phyloP scores from a whole-genome alignment of 1,140 invertebrate genomes.

The Kradibia gibbosae region DNA sequence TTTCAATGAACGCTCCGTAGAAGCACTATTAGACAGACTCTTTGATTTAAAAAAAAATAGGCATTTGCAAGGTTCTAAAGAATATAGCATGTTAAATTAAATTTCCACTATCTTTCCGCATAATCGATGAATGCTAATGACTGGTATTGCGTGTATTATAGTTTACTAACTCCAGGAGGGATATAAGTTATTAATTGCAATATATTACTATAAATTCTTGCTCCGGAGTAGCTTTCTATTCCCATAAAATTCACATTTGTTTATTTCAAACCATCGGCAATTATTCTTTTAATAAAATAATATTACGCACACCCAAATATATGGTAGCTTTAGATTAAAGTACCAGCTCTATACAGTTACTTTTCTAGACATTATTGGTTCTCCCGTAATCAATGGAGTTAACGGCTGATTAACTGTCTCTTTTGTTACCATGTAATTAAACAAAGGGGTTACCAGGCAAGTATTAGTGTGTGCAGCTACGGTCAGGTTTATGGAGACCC shows the following conservation, averaged over 20 bases:
- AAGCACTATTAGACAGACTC: not conserved
- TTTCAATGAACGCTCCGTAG: too few relatives aligned
- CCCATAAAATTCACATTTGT: not conserved
- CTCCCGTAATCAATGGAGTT: not conserved
- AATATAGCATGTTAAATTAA: not conserved
- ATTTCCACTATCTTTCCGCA: not conserved
- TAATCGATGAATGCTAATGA: not conserved
- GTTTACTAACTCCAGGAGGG: not conserved
- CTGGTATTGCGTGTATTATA: constrained; percentile 1
- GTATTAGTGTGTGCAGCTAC: not conserved
- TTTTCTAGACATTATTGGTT: not conserved
- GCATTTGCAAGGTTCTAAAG: not conserved
- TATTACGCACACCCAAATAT: too few relatives aligned
- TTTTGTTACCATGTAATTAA: constrained; percentile 7
- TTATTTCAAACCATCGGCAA: not conserved
- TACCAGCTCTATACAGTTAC: not conserved
- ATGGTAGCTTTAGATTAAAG: too few relatives aligned
- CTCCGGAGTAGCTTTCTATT: not conserved
- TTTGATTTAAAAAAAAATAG: not conserved
- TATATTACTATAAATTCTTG: not conserved
- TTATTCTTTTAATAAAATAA: not conserved
- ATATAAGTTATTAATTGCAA: not conserved
- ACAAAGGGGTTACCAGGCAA: not conserved
- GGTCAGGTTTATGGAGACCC: not conserved
- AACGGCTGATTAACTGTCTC: not conserved